phyloP scores from a whole-genome alignment of 2,113 vertebrate genomes.

The Osmerus eperlanus region DNA sequence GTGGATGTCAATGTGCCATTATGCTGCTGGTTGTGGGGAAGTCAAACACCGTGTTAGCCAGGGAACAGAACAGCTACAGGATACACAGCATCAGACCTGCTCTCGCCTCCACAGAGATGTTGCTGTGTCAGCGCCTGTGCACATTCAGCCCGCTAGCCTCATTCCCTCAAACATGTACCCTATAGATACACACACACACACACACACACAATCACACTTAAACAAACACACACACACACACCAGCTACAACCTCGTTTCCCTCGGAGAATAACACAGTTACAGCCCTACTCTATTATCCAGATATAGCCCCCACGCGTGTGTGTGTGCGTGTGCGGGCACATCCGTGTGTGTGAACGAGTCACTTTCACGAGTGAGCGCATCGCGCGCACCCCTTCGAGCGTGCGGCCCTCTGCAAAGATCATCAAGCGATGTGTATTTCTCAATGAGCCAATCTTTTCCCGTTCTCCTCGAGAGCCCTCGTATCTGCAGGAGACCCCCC shows the following conservation, averaged over 20 bases:
- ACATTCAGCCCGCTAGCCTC: neutral
- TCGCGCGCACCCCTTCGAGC: neutral
- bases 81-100: neutral
- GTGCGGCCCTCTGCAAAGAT: neutral
- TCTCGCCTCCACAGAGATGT: neutral
- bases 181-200: neutral
- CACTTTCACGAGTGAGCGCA: neutral
- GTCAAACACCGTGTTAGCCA: neutral
- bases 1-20: conserved; percentile 1
- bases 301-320: conserved; percentile 1
- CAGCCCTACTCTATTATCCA: neutral
- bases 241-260: neutral
- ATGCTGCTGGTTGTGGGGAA: neutral
- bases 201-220: neutral
- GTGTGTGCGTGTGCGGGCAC: neutral
- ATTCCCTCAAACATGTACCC: conserved; percentile 2
- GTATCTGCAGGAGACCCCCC: conserved; percentile 12
- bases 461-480: conserved; percentile 3
- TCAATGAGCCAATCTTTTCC: conserved; percentile 3
- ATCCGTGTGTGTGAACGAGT: neutral
- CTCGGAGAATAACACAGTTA: conserved; percentile 11
- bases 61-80: neutral
- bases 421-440: conserved; percentile 10
- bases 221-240: conserved; percentile 3
- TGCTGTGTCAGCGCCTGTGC: neutral